These are phyloP conservation scores for Ellobium chinense DNA, from an alignment of 2,888 invertebrate species.

Conservation along the genomic window DNA sequence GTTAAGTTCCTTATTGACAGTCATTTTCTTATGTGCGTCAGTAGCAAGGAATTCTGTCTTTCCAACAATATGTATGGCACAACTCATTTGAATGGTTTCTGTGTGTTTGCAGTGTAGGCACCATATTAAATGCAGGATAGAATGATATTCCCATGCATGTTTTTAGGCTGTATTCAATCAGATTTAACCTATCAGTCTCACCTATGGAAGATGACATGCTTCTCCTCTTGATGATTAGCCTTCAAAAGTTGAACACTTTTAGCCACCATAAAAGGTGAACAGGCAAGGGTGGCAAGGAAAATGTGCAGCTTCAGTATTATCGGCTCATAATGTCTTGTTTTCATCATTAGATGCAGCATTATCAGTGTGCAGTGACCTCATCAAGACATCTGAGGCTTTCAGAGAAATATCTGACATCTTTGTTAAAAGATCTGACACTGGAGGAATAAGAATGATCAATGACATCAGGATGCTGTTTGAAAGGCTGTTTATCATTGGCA, in stretches of 20 bases:
- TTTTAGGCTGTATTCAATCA: no score
- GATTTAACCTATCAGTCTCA: no score
- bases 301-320: not conserved
- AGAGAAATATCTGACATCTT: constrained; percentile 41
- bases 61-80: no score
- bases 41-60: no score
- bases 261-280: not conserved
- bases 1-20: no score
- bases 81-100: no score
- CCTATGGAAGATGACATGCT: not conserved
- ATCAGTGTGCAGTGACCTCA: constrained; percentile 31
- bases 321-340: not conserved
- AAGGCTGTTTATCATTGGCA: constrained; percentile 34
- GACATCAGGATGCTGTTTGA: constrained; percentile 50
- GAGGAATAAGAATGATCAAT: constrained; percentile 42
- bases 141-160: no score
- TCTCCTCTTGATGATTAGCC: not conserved
- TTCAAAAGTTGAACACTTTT: not conserved
- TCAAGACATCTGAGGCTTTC: constrained; percentile 38
- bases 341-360: constrained; percentile 31
- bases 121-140: no score
- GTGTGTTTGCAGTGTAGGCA: no score
- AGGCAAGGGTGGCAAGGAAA: no score
- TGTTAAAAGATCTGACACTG: constrained; percentile 13
- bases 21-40: no score